Evolutionary conservation across 1,140 invertebrate species (phyloP).

Genomic region (Cherax quadricarinatus): DNA sequence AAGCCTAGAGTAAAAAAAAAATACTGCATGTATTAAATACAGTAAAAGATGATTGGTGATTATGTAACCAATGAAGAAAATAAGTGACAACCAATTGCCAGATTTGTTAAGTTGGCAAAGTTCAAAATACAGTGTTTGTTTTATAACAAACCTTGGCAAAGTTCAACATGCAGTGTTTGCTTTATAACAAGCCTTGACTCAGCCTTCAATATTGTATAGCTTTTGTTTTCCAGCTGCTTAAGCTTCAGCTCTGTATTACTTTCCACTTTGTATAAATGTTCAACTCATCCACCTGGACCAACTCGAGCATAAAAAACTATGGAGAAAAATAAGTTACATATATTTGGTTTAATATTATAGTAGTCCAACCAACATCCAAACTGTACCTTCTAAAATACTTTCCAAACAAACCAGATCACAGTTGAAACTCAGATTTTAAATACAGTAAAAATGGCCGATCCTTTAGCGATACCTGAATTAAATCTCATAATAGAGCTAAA

Average conservation of each 20-base stretch:
- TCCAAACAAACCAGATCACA: background rate
- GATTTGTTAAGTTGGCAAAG: background rate
- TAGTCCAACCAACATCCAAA: conserved; percentile 9
- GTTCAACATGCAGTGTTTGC: too few species aligned
- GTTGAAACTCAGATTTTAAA: background rate
- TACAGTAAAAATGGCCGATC: conserved; percentile 8
- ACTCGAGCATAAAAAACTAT: background rate
- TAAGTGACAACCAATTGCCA: background rate
- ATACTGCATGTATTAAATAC: too few species aligned
- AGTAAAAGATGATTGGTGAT: background rate
- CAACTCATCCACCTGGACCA: background rate
- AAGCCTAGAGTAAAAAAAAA: conserved; percentile 4
- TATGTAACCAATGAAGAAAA: background rate
- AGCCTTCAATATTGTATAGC: background rate
- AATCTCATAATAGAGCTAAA: too few species aligned
- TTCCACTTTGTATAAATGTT: background rate
- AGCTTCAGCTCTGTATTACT: background rate
- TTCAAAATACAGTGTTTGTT: too few species aligned
- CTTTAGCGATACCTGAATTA: background rate
- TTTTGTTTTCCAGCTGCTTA: background rate
- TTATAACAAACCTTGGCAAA: too few species aligned
- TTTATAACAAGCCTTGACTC: background rate
- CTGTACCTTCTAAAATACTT: background rate
- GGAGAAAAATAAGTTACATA: background rate
- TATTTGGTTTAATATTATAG: conserved; percentile 24